Evolutionary conservation across 1,140 invertebrate species (phyloP), one percentile per base, ranked within the genome.

Genomic region (Eufriesea mexicana): DNA sequence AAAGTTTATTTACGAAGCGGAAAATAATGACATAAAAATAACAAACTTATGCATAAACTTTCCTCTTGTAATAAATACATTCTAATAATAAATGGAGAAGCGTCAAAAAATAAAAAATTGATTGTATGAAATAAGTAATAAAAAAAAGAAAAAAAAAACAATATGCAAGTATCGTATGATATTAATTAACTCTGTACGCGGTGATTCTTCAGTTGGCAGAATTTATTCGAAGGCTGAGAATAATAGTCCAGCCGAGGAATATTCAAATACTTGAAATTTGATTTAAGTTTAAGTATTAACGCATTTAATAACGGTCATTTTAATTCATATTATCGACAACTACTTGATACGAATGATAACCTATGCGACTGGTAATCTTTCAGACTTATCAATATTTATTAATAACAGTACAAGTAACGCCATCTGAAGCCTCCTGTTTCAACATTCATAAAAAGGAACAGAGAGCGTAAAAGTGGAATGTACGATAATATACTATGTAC

Each of bases 161-260:
- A 49, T 28, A 20, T 23, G 4, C 23, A 47, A 28, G 23, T 25
- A 49, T 57, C 49, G 18, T 28, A 57, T 20, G 28, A 8, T 18
- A 28, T 51, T 47, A 20, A 35, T 57, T 20, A 47, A n/a, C 5
- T 2, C 5, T 20, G 20, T 18, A 20, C 14, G 23, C 18, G 49
- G 20, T 20, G 18, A 2, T 18, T 25, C 14, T 68, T n/a, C n/a
- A 45, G 66, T 79, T 70, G 76, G 54, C 76, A 79, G 18, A n/a
- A 54, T 23, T 79, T 70, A 47, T 51, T 25, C 14, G 5, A 79
- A 18, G 35, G 45, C 55, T 71, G 67, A 71, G 54, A 61, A 49
- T 47, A 71, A 28, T 55, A 23, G 64, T 57, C 16, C n/a, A 45
- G 12, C 23, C 14, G 20, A 20, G 16, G 20, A 57, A n/a, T 8